Evolutionary conservation across 2,888 invertebrate species (phyloP), one percentile per base, ranked within the genome.

Genomic region (Andrena dorsata): DNA sequence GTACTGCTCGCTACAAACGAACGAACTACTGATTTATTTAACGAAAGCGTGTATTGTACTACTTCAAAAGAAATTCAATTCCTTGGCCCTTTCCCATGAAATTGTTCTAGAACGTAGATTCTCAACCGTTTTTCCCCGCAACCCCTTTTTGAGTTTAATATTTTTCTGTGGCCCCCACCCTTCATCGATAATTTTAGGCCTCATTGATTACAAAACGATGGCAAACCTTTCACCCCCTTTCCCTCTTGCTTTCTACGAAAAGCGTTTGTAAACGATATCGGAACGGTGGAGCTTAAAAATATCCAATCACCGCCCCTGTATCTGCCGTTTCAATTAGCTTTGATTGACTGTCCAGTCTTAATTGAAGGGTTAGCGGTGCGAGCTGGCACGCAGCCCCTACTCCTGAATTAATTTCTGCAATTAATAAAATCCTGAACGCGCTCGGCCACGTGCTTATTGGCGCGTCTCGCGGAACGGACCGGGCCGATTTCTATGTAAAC

Each of bases 301-400:
- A 58, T 83, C 70, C 70, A 69, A 77, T 82, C 83, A 41, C 61
- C 30, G 72, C 16, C n/a, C 28, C 26, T 49, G 41, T 72, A 68
- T 76, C 23, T 32, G 41, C 61, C 70, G 63, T 84, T 82, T 86
- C 83, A 85, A 86, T 88, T 88, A 88, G 82, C 82, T 88, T 86
- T 82, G 86, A 87, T 86, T 82, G 84, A 88, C 82, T 84, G 86
- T 88, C 77, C 86, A 73, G 73, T 84, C 80, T 88, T 86, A 86
- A 88, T 88, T 85, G 87, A 83, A 81, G 64, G 81, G 88, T 85
- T 76, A 81, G 66, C 83, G 63, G 47, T 49, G 63, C 66, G 20
- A 49, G 68, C 6, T 6, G 16, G 10, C 56, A 56, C 66, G 41
- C 20, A 23, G 51, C 66, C 49, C 58, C 23, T 56, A 30, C 23